These are phyloP conservation scores for Otocyon megalotis DNA, from an alignment of 2,113 vertebrate genomes.

Conservation along the genomic window DNA sequence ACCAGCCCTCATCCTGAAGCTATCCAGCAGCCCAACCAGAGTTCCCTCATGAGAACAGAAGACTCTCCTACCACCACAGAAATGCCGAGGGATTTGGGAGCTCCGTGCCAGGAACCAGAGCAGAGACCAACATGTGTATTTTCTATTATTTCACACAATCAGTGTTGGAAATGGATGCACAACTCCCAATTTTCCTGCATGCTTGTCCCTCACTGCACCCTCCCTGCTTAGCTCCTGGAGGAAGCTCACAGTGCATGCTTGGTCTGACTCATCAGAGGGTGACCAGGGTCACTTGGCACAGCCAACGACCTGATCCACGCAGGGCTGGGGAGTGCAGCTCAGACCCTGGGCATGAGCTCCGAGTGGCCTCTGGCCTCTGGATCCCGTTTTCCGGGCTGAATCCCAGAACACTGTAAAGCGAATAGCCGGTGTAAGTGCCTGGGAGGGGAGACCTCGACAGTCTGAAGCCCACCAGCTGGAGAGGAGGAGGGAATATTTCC, in stretches of 20 bases:
- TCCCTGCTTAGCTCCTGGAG: background rate
- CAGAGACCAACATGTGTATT: background rate
- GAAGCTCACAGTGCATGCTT: rapidly evolving
- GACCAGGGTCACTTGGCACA: background rate
- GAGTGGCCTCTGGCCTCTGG: background rate
- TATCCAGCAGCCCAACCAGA: background rate
- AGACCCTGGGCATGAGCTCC: background rate
- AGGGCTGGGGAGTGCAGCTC: background rate
- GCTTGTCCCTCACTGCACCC: background rate
- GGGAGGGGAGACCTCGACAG: background rate
- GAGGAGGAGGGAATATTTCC: background rate
- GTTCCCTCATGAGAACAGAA: background rate
- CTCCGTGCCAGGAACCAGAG: background rate
- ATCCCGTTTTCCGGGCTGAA: background rate
- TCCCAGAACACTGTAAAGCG: background rate
- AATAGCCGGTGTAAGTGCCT: rapidly evolving
- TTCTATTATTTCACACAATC: background rate
- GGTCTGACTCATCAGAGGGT: background rate
- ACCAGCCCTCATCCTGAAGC: background rate
- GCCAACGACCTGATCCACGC: background rate
- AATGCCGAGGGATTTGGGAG: background rate
- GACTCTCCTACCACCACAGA: background rate
- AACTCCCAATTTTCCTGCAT: background rate
- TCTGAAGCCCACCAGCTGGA: background rate
- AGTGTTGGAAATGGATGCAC: background rate